Conservation (phyloP, 2,113 vertebrate species). For the Petromus typicus region DNA sequence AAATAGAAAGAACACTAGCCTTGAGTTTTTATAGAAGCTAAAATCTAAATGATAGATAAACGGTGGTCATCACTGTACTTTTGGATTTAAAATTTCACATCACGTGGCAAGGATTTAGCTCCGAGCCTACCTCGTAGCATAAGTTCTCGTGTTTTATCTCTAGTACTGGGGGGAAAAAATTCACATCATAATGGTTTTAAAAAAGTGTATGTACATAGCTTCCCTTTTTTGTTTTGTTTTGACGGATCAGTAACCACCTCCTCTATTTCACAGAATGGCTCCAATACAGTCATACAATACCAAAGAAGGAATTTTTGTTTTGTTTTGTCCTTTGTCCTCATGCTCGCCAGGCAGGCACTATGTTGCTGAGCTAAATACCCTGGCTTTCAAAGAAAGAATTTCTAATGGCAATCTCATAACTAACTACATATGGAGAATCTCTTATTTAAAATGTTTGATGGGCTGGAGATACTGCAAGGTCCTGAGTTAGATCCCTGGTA, state of each 20-base stretch:
- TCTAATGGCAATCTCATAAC: neutral
- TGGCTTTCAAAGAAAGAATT: neutral
- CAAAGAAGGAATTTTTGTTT: neutral
- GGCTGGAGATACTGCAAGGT: no score
- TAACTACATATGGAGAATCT: neutral
- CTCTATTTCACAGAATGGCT: neutral
- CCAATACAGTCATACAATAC: slow-evolving; percentile 20
- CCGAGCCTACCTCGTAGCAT: no score
- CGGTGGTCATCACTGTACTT: neutral
- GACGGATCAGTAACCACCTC: neutral
- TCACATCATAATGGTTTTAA: neutral
- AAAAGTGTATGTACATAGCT: neutral
- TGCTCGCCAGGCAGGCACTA: no score
- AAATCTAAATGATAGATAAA: neutral
- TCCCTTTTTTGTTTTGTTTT: no score
- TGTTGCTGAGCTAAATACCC: no score
- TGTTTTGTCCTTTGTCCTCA: no score
- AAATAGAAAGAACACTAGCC: neutral
- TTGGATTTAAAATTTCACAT: neutral
- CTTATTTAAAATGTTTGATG: no score
- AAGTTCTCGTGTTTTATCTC: no score
- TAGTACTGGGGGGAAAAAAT: neutral
- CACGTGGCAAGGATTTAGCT: no score
- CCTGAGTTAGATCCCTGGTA: no score
- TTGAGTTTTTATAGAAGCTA: neutral